phyloP scores from a whole-genome alignment of 2,797 vertebrate species.

The Protosalanx chinensis region DNA sequence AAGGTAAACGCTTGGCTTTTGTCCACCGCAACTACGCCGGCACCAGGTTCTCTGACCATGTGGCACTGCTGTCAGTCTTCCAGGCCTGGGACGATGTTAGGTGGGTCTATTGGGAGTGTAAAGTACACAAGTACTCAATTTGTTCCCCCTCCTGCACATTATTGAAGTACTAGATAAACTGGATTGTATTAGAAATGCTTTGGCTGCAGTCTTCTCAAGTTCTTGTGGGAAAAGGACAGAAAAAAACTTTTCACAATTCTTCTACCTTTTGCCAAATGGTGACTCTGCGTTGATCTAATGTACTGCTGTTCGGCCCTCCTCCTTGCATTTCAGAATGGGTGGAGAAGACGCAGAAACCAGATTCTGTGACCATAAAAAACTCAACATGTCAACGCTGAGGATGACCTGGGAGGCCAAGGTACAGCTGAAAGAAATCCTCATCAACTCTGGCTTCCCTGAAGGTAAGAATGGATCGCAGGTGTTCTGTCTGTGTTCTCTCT shows the following conservation, averaged over 20 bases:
- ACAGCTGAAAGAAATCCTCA: conserved; percentile 92
- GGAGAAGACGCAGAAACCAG: conserved; percentile 88
- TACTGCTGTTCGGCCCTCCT: neutral
- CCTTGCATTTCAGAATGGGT: conserved; percentile 75
- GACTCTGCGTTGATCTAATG: neutral
- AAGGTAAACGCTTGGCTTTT: conserved; percentile 89
- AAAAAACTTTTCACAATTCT: neutral
- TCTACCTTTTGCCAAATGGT: neutral
- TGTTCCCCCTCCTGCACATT: neutral
- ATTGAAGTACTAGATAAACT: neutral
- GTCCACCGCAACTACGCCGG: conserved; percentile 93
- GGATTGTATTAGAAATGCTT: neutral
- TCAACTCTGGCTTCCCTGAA: conserved; percentile 91
- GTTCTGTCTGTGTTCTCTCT: neutral
- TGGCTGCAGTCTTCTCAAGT: neutral
- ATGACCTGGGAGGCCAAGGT: conserved; percentile 99
- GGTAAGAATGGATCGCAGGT: conserved; percentile 64
- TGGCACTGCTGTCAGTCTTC: conserved; percentile 90
- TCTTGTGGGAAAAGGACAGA: too few species aligned
- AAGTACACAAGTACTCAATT: too few species aligned
- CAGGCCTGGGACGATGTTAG: conserved; percentile 95
- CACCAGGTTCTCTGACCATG: conserved; percentile 88
- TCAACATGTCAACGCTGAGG: conserved; percentile 91
- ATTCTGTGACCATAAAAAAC: conserved; percentile 97
- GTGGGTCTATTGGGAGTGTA: conserved; percentile 56